Conservation (phyloP, 2,888 invertebrate genomes). For the Phanerotoma sp. region DNA sequence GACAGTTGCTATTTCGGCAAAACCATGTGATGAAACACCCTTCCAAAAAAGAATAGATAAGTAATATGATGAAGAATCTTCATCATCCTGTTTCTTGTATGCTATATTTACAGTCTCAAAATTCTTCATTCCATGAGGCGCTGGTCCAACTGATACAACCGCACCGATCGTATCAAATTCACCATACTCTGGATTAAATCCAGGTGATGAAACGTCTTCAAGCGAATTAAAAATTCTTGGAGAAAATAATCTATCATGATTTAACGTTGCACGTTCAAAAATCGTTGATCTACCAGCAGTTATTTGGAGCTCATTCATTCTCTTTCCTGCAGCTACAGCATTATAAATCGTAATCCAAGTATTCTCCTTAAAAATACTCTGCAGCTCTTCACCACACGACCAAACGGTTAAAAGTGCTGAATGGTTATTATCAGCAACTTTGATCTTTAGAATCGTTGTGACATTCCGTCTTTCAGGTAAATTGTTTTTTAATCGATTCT, state of each 20-base stretch:
- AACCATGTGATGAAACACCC: slow-evolving; percentile 57
- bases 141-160: slow-evolving; percentile 63
- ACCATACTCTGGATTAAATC: slow-evolving; percentile 60
- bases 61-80: slow-evolving; percentile 46
- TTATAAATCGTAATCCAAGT: slow-evolving; percentile 64
- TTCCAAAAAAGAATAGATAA: slow-evolving; percentile 57
- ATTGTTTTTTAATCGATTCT: slow-evolving; percentile 43
- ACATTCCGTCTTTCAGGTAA: slow-evolving; percentile 53
- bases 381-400: slow-evolving; percentile 66
- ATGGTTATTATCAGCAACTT: slow-evolving; percentile 56
- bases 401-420: slow-evolving; percentile 67
- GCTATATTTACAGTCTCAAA: slow-evolving; percentile 51
- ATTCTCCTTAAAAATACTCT: slow-evolving; percentile 66
- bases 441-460: slow-evolving; percentile 56
- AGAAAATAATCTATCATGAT: slow-evolving; percentile 34
- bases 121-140: slow-evolving; percentile 55
- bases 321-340: slow-evolving; percentile 60
- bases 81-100: slow-evolving; percentile 33
- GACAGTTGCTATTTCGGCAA: slow-evolving; percentile 61
- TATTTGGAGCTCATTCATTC: slow-evolving; percentile 62
- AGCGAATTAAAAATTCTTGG: slow-evolving; percentile 59
- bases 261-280: slow-evolving; percentile 50
- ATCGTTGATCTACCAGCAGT: slow-evolving; percentile 61
- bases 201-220: slow-evolving; percentile 53
- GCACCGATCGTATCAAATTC: slow-evolving; percentile 77